Conservation (phyloP, 2,888 invertebrate species). For the Dicycla oo region DNA sequence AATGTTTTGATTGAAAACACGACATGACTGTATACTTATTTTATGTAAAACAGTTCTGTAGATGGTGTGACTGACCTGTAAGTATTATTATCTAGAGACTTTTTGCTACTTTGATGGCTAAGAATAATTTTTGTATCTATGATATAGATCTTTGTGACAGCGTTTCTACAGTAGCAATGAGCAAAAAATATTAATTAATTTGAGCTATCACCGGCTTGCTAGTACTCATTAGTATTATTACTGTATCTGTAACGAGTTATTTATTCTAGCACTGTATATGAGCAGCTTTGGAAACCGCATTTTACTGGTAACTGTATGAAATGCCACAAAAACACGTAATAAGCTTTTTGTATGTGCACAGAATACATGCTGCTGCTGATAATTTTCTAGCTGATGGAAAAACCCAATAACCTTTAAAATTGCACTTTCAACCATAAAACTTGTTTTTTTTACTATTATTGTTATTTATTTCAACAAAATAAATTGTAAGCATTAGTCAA, state of each 20-base stretch:
- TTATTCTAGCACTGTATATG: background rate
- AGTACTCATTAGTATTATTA: background rate
- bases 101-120: slow-evolving; percentile 41
- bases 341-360: slow-evolving; percentile 3
- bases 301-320: background rate
- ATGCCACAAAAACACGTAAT: background rate
- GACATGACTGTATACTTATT: background rate
- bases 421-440: slow-evolving; percentile 12
- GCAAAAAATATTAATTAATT: slow-evolving; percentile 18
- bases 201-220: background rate
- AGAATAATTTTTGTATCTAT: slow-evolving; percentile 26
- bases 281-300: background rate
- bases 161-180: background rate
- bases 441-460: background rate
- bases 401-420: background rate
- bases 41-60: slow-evolving; percentile 32
- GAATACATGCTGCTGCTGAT: background rate
- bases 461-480: background rate
- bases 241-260: slow-evolving; percentile 1
- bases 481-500: slow-evolving; percentile 8
- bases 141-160: slow-evolving; percentile 27
- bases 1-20: slow-evolving; percentile 26
- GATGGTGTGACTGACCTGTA: slow-evolving; percentile 58
- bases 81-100: slow-evolving; percentile 27
- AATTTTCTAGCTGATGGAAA: background rate